Conservation (phyloP, 2,113 vertebrate species). For the Tupaia tana region DNA sequence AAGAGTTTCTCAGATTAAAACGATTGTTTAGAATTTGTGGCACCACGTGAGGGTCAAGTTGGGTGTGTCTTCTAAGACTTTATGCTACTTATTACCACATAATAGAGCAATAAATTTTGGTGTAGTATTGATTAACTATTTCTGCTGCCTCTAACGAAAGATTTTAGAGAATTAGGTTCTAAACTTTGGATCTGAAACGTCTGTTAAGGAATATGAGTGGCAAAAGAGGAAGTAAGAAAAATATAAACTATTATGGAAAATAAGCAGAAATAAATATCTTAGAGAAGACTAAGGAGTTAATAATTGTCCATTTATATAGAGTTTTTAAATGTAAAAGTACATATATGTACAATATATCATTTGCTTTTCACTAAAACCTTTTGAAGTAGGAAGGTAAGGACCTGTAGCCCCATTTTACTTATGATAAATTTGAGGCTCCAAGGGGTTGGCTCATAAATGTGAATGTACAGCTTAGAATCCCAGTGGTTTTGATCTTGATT, state of each 20-base stretch:
- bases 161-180: background rate
- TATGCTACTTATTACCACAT: background rate
- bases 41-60: background rate
- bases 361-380: background rate
- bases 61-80: background rate
- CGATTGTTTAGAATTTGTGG: background rate
- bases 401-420: background rate
- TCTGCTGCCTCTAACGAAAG: background rate
- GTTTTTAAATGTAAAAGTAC: background rate
- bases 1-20: conserved; percentile 24
- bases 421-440: background rate
- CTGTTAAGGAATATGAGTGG: background rate
- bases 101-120: background rate
- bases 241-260: background rate
- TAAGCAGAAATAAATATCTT: conserved; percentile 10
- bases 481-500: conserved; percentile 9
- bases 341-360: background rate
- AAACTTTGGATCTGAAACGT: background rate
- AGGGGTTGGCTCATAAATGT: background rate
- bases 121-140: background rate
- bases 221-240: conserved; percentile 25
- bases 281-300: background rate
- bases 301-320: background rate
- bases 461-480: background rate
- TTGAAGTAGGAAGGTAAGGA: background rate